A percentile compares a stretch with the other conserved stretches of the same genome.
Evolutionary conservation across 2,113 vertebrate genomes (phyloP).

Genomic region (Nesoenas mayeri): DNA sequence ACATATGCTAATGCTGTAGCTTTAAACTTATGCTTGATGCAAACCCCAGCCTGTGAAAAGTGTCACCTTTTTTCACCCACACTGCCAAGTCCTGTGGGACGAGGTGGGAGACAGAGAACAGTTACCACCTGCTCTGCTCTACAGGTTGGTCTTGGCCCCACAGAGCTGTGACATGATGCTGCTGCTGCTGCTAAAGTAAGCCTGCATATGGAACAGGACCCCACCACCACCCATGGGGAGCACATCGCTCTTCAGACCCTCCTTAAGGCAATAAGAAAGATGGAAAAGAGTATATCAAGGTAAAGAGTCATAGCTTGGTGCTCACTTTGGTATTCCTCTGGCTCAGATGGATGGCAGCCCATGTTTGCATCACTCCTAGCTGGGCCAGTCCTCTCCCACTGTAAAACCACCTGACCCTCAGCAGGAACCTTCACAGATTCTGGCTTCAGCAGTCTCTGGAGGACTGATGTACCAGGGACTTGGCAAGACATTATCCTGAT

Average conservation of each 20-base stretch:
- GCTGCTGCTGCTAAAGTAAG: neutral
- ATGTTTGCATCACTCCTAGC: neutral
- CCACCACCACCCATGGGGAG: neutral
- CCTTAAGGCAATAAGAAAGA: neutral
- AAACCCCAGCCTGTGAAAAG: neutral
- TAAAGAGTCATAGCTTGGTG: neutral
- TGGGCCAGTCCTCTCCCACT: neutral
- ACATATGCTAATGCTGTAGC: rapidly evolving
- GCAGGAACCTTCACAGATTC: neutral
- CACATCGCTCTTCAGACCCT: neutral
- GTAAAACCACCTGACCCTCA: neutral
- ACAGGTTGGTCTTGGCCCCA: neutral
- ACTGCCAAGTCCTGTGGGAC: neutral
- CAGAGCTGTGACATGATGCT: neutral
- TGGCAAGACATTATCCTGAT: neutral
- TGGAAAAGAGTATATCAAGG: neutral
- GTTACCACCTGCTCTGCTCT: neutral
- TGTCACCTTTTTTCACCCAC: neutral
- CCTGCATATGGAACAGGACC: neutral
- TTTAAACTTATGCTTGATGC: neutral
- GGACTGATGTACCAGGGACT: neutral
- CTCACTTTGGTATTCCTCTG: neutral
- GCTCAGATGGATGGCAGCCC: neutral
- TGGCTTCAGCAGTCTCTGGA: neutral
- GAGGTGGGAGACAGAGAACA: neutral